These are phyloP conservation scores for Neosilurus mollespiculum DNA, from an alignment of 2,797 vertebrate species.

Conservation along the genomic window DNA sequence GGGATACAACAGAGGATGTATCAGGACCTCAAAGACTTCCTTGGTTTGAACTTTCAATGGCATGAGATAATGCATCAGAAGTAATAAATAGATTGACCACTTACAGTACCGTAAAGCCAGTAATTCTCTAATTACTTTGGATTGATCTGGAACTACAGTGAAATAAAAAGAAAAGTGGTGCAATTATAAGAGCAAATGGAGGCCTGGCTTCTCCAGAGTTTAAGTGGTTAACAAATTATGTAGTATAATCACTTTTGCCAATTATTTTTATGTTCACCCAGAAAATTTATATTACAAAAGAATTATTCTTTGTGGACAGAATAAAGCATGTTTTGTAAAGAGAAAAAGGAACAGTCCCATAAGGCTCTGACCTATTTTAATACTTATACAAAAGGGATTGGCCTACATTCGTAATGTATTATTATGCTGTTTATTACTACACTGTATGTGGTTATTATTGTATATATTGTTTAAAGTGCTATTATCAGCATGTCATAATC, in stretches of 20 bases:
- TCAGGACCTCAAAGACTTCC: neutral
- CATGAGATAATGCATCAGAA: neutral
- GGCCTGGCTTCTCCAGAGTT: neutral
- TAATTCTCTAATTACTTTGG: neutral
- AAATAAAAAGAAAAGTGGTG: neutral
- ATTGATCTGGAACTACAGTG: neutral
- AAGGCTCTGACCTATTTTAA: conserved; percentile 35
- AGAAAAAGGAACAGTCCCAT: conserved; percentile 7
- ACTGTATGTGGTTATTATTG: neutral
- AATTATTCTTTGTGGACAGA: neutral
- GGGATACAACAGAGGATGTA: no score
- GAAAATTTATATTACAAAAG: neutral
- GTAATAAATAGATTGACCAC: neutral
- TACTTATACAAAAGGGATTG: conserved; percentile 18
- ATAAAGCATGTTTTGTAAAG: neutral
- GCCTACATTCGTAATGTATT: conserved; percentile 33
- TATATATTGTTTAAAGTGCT: neutral
- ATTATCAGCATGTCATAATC: neutral
- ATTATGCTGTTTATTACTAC: conserved; percentile 25
- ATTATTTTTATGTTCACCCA: neutral
- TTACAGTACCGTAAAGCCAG: neutral
- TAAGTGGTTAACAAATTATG: neutral
- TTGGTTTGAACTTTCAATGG: neutral
- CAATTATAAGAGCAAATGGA: neutral
- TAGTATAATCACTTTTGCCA: neutral